A percentile compares a stretch with the other conserved stretches of the same genome.
These are phyloP conservation scores for Troglohyphantes excavatus DNA, from an alignment of 2,888 invertebrate species.

Conservation along the genomic window DNA sequence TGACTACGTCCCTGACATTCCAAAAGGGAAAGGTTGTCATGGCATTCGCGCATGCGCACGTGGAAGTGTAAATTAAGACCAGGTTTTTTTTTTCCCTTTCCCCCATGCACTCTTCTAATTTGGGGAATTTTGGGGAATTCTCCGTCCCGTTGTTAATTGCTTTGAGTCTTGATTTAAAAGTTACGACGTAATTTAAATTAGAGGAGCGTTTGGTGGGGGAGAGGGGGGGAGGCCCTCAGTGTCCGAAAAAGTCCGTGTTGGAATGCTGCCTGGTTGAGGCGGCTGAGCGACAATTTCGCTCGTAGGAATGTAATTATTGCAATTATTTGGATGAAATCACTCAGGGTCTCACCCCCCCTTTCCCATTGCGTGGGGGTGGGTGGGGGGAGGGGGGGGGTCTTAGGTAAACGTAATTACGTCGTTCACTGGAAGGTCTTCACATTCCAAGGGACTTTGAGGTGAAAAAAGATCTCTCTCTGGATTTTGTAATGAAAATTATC, in stretches of 20 bases:
- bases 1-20: constrained; percentile 38
- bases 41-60: constrained; percentile 63
- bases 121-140: constrained; percentile 77
- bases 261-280: constrained; percentile 40
- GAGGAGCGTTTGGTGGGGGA: constrained; percentile 51
- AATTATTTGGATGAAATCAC: constrained; percentile 78
- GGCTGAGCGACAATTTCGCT: constrained; percentile 66
- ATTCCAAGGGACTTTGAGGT: constrained; percentile 5
- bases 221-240: constrained; percentile 37
- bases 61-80: constrained; percentile 66
- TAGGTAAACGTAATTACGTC: constrained; percentile 67
- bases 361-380: too few species aligned
- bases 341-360: constrained; percentile 47
- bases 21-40: constrained; percentile 69
- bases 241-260: constrained; percentile 61
- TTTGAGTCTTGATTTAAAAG: constrained; percentile 76
- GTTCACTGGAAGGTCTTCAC: constrained; percentile 9
- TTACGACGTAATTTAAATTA: constrained; percentile 78
- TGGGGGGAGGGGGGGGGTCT: neutral
- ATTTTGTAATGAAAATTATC: constrained; percentile 8
- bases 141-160: constrained; percentile 74
- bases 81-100: constrained; percentile 35
- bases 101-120: constrained; percentile 57
- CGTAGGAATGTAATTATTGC: constrained; percentile 76
- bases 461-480: neutral